Conservation (phyloP, 2,113 vertebrate genomes). For the Odontesthes bonariensis region DNA sequence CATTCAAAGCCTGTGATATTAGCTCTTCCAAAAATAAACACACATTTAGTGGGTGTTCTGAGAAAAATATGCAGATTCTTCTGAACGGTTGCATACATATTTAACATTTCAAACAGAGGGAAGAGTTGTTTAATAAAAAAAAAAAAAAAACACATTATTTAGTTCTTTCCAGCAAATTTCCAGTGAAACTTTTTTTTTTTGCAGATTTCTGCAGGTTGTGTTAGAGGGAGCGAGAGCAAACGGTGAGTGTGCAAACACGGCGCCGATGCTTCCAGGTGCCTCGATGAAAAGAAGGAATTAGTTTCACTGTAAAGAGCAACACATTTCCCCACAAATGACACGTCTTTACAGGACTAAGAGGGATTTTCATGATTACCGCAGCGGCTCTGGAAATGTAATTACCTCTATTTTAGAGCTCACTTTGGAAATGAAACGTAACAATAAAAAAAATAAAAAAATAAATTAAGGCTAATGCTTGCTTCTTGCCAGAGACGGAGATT, state of each 20-base stretch:
- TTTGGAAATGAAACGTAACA: neutral
- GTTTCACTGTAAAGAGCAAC: neutral
- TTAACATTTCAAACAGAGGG: no score
- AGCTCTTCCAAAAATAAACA: no score
- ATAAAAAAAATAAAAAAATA: neutral
- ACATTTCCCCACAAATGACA: neutral
- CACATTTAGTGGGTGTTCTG: no score
- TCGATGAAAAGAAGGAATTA: neutral
- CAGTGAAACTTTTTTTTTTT: no score
- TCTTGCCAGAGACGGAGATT: neutral
- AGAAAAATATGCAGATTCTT: no score
- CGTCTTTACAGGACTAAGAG: neutral
- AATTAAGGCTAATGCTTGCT: neutral
- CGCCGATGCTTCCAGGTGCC: neutral
- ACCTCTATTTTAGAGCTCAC: conserved; percentile 1
- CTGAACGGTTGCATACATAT: no score
- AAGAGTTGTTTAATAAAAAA: no score
- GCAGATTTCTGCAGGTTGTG: no score
- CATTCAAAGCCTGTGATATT: no score
- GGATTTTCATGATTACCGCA: neutral
- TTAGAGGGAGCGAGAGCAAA: neutral
- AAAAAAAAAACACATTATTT: no score
- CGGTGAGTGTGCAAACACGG: neutral
- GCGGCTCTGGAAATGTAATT: neutral
- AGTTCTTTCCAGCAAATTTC: no score